phyloP scores from a whole-genome alignment of 2,797 vertebrate species.

The Malacoraja senta region DNA sequence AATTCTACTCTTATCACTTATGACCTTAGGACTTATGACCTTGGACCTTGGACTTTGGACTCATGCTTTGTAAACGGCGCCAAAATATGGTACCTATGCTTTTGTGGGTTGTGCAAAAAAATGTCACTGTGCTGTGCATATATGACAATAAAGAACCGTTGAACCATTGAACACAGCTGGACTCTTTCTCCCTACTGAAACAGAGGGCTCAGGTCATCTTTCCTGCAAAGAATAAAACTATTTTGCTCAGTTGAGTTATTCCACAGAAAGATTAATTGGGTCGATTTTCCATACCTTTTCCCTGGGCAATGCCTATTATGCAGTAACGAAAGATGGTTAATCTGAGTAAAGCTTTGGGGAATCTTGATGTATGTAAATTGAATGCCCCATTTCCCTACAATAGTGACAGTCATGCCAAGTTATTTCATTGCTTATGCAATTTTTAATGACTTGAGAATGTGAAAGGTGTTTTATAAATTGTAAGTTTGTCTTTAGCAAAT shows the following conservation, averaged over 20 bases:
- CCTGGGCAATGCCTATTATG: not conserved
- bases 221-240: not conserved
- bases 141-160: no score
- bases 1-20: no score
- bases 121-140: no score
- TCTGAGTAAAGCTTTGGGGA: not conserved
- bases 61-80: no score
- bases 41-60: no score
- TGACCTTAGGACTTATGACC: no score
- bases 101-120: no score
- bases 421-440: not conserved
- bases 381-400: not conserved
- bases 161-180: not conserved
- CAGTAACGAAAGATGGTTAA: not conserved
- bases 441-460: not conserved
- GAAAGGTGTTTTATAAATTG: not conserved
- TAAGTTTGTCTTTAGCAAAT: not conserved
- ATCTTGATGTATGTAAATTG: constrained; percentile 4
- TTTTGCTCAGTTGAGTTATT: not conserved
- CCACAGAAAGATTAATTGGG: not conserved
- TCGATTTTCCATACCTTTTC: not conserved
- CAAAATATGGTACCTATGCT: no score
- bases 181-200: not conserved
- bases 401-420: not conserved
- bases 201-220: not conserved